These are phyloP conservation scores for Xiphophorus couchianus DNA, from an alignment of 2,113 vertebrate species.

Conservation along the genomic window DNA sequence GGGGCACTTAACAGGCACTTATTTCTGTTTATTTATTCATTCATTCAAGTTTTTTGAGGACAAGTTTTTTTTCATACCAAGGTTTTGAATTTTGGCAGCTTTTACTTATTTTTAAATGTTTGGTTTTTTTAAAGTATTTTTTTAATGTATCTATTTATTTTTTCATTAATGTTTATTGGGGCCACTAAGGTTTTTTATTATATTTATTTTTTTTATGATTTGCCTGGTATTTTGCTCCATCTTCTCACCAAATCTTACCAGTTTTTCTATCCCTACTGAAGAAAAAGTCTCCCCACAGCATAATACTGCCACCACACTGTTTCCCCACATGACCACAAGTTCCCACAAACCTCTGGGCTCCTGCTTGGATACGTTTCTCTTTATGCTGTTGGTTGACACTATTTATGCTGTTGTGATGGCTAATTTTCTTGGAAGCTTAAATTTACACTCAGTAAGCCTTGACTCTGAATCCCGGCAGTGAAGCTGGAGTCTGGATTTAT, in stretches of 20 bases:
- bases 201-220: too few species aligned
- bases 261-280: background rate
- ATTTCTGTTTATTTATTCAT: too few species aligned
- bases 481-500: background rate
- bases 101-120: too few species aligned
- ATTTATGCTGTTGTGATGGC: background rate
- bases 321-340: background rate
- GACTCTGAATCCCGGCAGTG: background rate
- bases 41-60: too few species aligned
- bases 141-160: too few species aligned
- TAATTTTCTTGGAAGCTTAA: background rate
- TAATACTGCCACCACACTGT: background rate
- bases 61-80: too few species aligned
- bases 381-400: background rate
- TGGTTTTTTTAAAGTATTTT: too few species aligned
- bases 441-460: background rate
- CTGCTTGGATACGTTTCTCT: background rate
- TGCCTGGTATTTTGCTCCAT: background rate
- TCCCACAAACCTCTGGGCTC: too few species aligned
- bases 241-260: background rate
- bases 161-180: too few species aligned
- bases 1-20: too few species aligned
- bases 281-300: background rate
- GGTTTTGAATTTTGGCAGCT: too few species aligned
- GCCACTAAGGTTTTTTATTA: background rate